Evolutionary conservation across 2,113 vertebrate genomes (phyloP).

Genomic region (Hippoglossus stenolepis): DNA sequence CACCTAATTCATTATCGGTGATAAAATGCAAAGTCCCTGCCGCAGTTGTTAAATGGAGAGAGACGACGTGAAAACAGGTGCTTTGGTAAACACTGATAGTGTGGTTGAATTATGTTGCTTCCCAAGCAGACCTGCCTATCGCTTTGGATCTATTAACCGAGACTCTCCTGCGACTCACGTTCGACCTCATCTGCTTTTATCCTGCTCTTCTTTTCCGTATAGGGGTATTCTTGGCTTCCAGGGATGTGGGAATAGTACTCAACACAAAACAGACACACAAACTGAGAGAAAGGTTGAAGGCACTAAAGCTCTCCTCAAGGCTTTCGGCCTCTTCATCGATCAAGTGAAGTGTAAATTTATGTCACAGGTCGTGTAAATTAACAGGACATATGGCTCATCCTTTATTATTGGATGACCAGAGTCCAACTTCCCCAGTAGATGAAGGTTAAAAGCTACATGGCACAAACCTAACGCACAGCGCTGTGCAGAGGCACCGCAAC

Average conservation of each 20-base stretch:
- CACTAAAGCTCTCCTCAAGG: conserved; percentile 33
- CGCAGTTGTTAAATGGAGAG: conserved; percentile 66
- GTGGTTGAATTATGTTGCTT: conserved; percentile 76
- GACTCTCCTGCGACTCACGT: conserved; percentile 35
- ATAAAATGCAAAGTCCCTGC: conserved; percentile 80
- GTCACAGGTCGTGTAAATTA: conserved; percentile 42
- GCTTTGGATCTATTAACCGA: conserved; percentile 71
- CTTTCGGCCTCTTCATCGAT: conserved; percentile 57
- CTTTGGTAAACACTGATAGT: conserved; percentile 80
- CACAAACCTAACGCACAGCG: not conserved
- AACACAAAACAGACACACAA: conserved; percentile 68
- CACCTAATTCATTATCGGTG: conserved; percentile 75
- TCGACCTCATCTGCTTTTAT: conserved; percentile 53
- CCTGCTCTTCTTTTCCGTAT: conserved; percentile 36
- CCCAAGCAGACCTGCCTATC: conserved; percentile 69
- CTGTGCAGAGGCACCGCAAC: not conserved
- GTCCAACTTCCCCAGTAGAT: conserved; percentile 8
- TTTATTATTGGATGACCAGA: conserved; percentile 24
- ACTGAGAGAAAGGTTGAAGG: conserved; percentile 42
- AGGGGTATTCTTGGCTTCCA: conserved; percentile 25
- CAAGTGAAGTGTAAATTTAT: conserved; percentile 60
- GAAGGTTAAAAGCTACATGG: conserved; percentile 36
- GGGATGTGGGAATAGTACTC: conserved; percentile 23
- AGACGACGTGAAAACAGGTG: conserved; percentile 69
- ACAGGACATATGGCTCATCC: conserved; percentile 32